These are phyloP conservation scores for Geopemphigus sp. DNA, from an alignment of 1,140 invertebrate species.

Conservation along the genomic window DNA sequence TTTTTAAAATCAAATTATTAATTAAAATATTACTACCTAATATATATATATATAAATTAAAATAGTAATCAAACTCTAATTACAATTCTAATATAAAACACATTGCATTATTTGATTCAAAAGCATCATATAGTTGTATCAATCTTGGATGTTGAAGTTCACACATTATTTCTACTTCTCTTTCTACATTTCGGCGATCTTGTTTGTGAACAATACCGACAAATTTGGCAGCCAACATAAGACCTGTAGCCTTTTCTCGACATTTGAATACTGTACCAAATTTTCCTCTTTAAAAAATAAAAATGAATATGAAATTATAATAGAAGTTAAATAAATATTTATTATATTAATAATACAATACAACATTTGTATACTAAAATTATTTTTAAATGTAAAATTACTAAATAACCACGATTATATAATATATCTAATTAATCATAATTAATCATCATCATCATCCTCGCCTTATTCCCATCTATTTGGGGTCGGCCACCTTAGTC, in stretches of 20 bases:
- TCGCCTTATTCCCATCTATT: too few relatives aligned
- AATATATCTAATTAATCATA: too few relatives aligned
- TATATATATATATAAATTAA: background rate
- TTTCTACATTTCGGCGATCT: slow-evolving; percentile 84
- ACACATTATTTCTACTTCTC: slow-evolving; percentile 96
- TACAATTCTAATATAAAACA: slow-evolving; percentile 95
- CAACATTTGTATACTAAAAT: too few relatives aligned
- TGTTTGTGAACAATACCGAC: slow-evolving; percentile 80
- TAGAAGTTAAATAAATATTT: too few relatives aligned
- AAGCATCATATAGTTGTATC: slow-evolving; percentile 94
- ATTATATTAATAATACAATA: too few relatives aligned
- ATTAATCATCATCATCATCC: too few relatives aligned
- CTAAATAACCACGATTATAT: too few relatives aligned
- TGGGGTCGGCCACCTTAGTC: too few relatives aligned
- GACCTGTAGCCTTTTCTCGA: slow-evolving; percentile 74
- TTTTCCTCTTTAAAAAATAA: slow-evolving; percentile 74
- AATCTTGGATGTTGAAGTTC: slow-evolving; percentile 87
- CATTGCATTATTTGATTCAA: slow-evolving; percentile 87
- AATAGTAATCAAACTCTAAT: slow-evolving; percentile 58
- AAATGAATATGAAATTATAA: background rate
- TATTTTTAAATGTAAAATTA: too few relatives aligned
- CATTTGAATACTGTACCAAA: slow-evolving; percentile 96
- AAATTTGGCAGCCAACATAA: slow-evolving; percentile 89
- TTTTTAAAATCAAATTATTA: background rate
- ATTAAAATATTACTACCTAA: background rate